These are phyloP conservation scores for Brachyopa scutellaris DNA, from an alignment of 2,888 invertebrate species.

Conservation along the genomic window DNA sequence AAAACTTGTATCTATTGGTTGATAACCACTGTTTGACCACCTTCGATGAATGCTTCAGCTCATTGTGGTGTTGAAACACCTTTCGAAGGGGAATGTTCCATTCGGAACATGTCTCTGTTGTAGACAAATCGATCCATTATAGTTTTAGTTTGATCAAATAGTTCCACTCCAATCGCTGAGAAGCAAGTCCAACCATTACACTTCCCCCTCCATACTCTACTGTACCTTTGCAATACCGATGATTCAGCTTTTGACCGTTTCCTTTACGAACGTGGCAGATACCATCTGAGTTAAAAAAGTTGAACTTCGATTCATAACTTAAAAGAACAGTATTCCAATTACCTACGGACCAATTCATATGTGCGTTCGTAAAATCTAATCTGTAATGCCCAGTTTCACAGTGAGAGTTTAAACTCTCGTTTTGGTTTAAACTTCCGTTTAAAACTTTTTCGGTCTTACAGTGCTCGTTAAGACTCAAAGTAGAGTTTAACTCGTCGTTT, in stretches of 20 bases:
- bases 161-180: neutral
- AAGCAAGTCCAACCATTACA: neutral
- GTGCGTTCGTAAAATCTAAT: too few species aligned
- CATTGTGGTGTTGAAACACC: neutral
- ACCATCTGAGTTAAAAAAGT: conserved; percentile 32
- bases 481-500: too few species aligned
- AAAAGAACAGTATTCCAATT: conserved; percentile 44
- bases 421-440: too few species aligned
- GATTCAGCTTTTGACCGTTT: neutral
- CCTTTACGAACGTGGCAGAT: conserved; percentile 6
- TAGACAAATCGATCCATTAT: neutral
- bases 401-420: too few species aligned
- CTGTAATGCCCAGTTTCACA: too few species aligned
- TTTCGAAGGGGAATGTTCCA: too few species aligned
- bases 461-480: too few species aligned
- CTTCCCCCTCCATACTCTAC: neutral
- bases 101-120: neutral
- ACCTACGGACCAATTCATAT: neutral
- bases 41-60: neutral
- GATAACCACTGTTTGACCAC: neutral
- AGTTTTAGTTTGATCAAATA: neutral
- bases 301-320: conserved; percentile 40
- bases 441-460: too few species aligned
- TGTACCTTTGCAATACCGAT: neutral
- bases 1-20: too few species aligned